phyloP scores from a whole-genome alignment of 2,797 vertebrate species.

The Philypnodon macrostomus region DNA sequence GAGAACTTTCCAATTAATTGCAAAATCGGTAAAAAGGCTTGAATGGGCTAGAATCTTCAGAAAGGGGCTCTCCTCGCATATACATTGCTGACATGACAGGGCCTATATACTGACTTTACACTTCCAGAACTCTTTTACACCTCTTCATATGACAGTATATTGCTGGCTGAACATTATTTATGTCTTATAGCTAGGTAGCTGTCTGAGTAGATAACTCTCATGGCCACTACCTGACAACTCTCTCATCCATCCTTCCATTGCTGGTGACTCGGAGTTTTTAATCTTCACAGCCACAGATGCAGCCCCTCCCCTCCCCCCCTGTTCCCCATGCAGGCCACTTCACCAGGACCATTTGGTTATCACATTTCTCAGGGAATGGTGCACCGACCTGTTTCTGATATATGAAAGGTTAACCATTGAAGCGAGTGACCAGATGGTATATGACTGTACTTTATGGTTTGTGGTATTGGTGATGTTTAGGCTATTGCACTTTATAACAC shows the following conservation, averaged over 20 bases:
- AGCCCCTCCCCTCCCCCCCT: conserved; percentile 17
- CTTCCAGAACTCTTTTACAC: neutral
- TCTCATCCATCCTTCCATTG: conserved; percentile 18
- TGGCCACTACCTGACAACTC: conserved; percentile 34
- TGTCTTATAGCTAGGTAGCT: conserved; percentile 43
- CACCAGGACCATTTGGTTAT: neutral
- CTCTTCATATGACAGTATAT: conserved; percentile 28
- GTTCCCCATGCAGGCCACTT: too few species aligned
- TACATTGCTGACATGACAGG: too few species aligned
- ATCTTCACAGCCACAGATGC: conserved; percentile 38
- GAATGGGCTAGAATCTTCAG: too few species aligned
- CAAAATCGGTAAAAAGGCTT: too few species aligned
- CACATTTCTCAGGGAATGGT: neutral
- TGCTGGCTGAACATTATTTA: conserved; percentile 50
- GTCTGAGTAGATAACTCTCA: conserved; percentile 50
- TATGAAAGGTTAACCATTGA: conserved; percentile 8
- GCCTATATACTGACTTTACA: too few species aligned
- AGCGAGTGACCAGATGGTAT: conserved; percentile 5
- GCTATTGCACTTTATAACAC: neutral
- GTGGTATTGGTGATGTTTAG: neutral
- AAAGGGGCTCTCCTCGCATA: too few species aligned
- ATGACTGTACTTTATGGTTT: neutral
- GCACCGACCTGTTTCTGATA: neutral
- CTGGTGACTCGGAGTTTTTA: conserved; percentile 18
- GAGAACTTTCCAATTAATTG: too few species aligned